phyloP scores from a whole-genome alignment of 1,140 invertebrate species.

The Drosophila murphyi region DNA sequence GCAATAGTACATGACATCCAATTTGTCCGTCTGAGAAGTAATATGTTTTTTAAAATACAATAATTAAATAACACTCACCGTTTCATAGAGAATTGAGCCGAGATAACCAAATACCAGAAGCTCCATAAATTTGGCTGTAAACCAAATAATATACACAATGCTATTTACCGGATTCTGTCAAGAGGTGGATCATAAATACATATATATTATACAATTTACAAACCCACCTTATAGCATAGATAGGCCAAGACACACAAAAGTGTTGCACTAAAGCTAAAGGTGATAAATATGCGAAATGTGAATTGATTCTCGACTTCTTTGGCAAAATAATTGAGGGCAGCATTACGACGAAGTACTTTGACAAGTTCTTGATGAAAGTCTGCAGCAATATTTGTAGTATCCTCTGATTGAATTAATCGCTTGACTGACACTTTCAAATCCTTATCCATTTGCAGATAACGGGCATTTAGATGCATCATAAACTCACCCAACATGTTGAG shows the following conservation, averaged over 20 bases:
- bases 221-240: constrained; percentile 32
- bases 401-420: neutral
- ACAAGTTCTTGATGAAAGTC: constrained; percentile 13
- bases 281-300: constrained; percentile 43
- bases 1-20: constrained; percentile 39
- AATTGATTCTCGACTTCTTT: constrained; percentile 26
- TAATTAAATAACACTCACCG: neutral
- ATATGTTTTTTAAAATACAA: neutral
- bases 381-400: neutral
- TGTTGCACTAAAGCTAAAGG: constrained; percentile 30
- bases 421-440: constrained; percentile 19
- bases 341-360: constrained; percentile 30
- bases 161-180: constrained; percentile 13
- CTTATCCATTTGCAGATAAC: constrained; percentile 31
- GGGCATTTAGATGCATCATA: constrained; percentile 48
- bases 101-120: constrained; percentile 18
- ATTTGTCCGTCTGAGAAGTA: constrained; percentile 32
- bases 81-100: constrained; percentile 20
- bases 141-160: constrained; percentile 20
- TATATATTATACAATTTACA: neutral
- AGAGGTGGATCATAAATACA: neutral
- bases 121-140: constrained; percentile 25
- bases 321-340: constrained; percentile 38
- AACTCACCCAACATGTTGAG: constrained; percentile 36
- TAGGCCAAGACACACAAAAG: constrained; percentile 38